Evolutionary conservation across 2,113 vertebrate species (phyloP).

Genomic region (Platanista minor): DNA sequence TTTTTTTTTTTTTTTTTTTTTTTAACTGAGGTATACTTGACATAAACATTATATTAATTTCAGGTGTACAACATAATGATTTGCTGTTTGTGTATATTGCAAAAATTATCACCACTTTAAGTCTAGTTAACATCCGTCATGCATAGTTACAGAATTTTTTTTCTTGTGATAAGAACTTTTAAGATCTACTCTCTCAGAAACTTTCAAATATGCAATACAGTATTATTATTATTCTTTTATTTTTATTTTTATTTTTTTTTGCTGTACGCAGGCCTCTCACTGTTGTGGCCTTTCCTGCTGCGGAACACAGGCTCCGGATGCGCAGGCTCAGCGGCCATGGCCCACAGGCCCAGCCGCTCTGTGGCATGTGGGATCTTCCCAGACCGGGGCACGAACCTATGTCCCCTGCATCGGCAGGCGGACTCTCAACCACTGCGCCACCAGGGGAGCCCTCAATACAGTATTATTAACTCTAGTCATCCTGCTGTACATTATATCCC

Average conservation of each 20-base stretch:
- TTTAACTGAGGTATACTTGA: background rate
- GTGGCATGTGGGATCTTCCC: too few relatives aligned
- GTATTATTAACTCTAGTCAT: background rate
- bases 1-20: background rate
- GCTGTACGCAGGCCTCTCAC: too few relatives aligned
- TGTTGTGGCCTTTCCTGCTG: too few relatives aligned
- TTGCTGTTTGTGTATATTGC: background rate
- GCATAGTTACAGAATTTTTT: background rate
- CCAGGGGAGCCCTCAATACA: too few relatives aligned
- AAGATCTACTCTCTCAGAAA: background rate
- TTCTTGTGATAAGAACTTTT: background rate
- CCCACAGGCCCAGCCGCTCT: too few relatives aligned
- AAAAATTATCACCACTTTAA: background rate
- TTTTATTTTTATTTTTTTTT: too few relatives aligned
- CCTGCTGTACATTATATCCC: background rate
- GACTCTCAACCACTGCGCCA: too few relatives aligned
- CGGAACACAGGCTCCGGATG: too few relatives aligned
- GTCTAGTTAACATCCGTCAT: background rate
- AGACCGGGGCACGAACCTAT: too few relatives aligned
- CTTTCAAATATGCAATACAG: background rate
- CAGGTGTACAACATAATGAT: background rate
- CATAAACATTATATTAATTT: background rate
- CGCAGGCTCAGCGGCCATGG: too few relatives aligned
- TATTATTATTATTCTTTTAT: too few relatives aligned
- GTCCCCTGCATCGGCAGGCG: too few relatives aligned